phyloP scores from a whole-genome alignment of 1,140 invertebrate species.

The Caenorhabditis elegans region WBcel235 BX284606.5:11159501-11160000 shows the following conservation, averaged over 20 bases:
- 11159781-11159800: conserved; percentile 10
- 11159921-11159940: not conserved
- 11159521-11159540: conserved; percentile 17
- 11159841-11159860: conserved; percentile 17
- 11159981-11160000: not conserved
- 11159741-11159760: not conserved
- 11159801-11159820: conserved; percentile 21
- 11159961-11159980: not conserved
- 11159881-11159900: conserved; percentile 32
- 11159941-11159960: conserved; percentile 19
- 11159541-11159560: not conserved
- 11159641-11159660: not conserved
- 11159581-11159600: not conserved
- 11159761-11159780: conserved; percentile 27
- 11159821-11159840: not conserved
- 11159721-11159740: not conserved
- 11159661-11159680: not conserved
- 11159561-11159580: conserved; percentile 13
- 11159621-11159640: not conserved
- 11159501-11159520: not conserved
- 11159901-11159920: conserved; percentile 22
- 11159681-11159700: too few relatives aligned
- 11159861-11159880: not conserved
- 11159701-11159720: not conserved
- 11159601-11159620: not conserved